A percentile compares a stretch with the other conserved stretches of the same genome.
Evolutionary conservation across 2,888 invertebrate species (phyloP).

Genomic region (Sinotaia quadrata): DNA sequence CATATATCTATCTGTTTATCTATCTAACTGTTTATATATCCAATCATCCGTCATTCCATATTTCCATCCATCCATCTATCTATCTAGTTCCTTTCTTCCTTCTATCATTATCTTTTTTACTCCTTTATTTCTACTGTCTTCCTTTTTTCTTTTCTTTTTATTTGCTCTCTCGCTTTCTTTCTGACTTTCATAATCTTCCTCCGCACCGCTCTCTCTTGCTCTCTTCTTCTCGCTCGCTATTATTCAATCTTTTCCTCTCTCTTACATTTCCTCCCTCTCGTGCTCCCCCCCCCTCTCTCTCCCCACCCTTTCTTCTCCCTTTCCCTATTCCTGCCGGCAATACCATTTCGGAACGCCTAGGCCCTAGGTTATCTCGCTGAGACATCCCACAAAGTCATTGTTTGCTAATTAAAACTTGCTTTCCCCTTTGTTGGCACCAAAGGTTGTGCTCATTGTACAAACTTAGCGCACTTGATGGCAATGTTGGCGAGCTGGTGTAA

Average conservation of each 20-base stretch:
- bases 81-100: neutral
- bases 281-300: neutral
- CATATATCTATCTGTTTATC: no score
- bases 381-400: no score
- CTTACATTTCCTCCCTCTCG: neutral
- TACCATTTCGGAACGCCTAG: no score
- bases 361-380: no score
- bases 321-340: neutral
- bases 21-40: no score
- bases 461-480: no score
- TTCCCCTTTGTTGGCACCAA: no score
- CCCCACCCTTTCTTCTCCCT: neutral
- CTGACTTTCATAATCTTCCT: neutral
- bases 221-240: neutral
- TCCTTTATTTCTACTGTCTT: neutral
- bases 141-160: neutral
- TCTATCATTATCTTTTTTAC: neutral
- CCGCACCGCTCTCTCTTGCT: neutral
- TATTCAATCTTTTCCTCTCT: neutral
- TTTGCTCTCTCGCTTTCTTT: neutral
- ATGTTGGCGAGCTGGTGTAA: no score
- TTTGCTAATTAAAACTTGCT: no score
- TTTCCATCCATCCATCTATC: slow-evolving; percentile 1
- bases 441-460: no score
- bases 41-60: neutral